These are phyloP conservation scores for Troides oblongomaculatus DNA, from an alignment of 2,888 invertebrate genomes.

Conservation along the genomic window DNA sequence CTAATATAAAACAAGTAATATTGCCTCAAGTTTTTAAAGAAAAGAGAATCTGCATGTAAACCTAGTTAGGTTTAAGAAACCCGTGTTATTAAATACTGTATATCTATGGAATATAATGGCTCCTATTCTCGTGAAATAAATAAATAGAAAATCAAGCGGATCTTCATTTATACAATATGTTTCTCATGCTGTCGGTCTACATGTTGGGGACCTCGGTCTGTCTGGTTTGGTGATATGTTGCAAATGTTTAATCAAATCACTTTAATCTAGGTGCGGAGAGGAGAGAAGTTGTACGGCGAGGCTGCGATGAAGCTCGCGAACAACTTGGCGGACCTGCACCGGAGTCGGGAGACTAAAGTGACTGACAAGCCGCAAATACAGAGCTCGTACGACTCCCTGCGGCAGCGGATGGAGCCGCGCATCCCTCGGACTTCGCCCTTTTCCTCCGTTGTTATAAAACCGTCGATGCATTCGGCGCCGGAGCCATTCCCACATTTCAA, in stretches of 20 bases:
- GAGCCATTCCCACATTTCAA: constrained; percentile 11
- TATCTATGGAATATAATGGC: too few relatives aligned
- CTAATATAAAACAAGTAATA: too few relatives aligned
- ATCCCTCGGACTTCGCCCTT: constrained; percentile 49
- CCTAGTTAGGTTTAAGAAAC: too few relatives aligned
- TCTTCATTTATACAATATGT: too few relatives aligned
- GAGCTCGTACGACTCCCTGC: constrained; percentile 43
- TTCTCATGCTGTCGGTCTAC: too few relatives aligned
- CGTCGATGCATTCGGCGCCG: constrained; percentile 32
- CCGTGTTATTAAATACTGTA: too few relatives aligned
- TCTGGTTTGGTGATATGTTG: neutral
- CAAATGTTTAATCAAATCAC: neutral
- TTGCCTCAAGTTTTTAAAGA: too few relatives aligned
- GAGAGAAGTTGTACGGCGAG: constrained; percentile 62
- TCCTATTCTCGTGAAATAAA: too few relatives aligned
- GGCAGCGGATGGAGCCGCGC: constrained; percentile 56
- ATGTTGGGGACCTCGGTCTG: too few relatives aligned
- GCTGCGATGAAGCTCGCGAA: constrained; percentile 63
- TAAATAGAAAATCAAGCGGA: too few relatives aligned
- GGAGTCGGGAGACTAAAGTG: constrained; percentile 50
- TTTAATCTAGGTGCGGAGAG: constrained; percentile 52
- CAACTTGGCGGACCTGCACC: constrained; percentile 60
- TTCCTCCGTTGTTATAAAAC: constrained; percentile 50
- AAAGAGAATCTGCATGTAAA: too few relatives aligned
- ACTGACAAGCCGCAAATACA: constrained; percentile 57